A percentile compares a stretch with the other conserved stretches of the same genome.
Conservation (phyloP, 2,113 vertebrate species). For the Gobiocypris rarus region DNA sequence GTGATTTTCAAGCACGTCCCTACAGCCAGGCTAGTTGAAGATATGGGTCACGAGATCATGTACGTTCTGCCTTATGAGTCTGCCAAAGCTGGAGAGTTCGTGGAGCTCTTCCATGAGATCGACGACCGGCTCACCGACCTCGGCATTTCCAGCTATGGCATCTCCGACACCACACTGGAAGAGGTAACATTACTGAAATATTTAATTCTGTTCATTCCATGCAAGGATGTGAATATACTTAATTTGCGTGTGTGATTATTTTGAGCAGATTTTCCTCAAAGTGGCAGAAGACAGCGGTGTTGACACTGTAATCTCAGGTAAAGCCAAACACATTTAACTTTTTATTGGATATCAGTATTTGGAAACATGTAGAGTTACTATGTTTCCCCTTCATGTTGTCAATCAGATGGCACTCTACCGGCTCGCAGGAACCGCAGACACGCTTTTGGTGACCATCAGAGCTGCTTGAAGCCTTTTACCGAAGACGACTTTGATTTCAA, state of each 20-base stretch:
- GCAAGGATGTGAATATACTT: background rate
- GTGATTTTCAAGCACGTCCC: slow-evolving; percentile 93
- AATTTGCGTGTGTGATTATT: background rate
- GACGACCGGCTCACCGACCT: slow-evolving; percentile 94
- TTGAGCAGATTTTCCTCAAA: slow-evolving; percentile 93
- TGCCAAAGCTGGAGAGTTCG: slow-evolving; percentile 93
- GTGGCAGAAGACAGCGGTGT: slow-evolving; percentile 95
- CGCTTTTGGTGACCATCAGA: slow-evolving; percentile 94
- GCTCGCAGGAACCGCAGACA: slow-evolving; percentile 87
- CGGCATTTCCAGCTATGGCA: slow-evolving; percentile 96
- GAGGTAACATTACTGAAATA: slow-evolving; percentile 75
- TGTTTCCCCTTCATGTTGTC: background rate
- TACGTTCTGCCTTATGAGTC: slow-evolving; percentile 93
- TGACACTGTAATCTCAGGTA: slow-evolving; percentile 93
- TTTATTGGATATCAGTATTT: background rate
- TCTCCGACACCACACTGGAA: slow-evolving; percentile 96
- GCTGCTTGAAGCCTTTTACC: slow-evolving; percentile 94
- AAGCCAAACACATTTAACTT: slow-evolving; percentile 15
- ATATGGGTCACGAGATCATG: slow-evolving; percentile 93
- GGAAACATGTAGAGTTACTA: background rate
- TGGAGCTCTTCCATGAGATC: slow-evolving; percentile 97
- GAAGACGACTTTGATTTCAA: slow-evolving; percentile 95
- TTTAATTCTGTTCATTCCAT: background rate
- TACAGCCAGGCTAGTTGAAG: slow-evolving; percentile 92
- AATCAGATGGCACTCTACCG: slow-evolving; percentile 88